These are phyloP conservation scores for Pectinophora gossypiella DNA, from an alignment of 1,140 invertebrate genomes.

Conservation along the genomic window DNA sequence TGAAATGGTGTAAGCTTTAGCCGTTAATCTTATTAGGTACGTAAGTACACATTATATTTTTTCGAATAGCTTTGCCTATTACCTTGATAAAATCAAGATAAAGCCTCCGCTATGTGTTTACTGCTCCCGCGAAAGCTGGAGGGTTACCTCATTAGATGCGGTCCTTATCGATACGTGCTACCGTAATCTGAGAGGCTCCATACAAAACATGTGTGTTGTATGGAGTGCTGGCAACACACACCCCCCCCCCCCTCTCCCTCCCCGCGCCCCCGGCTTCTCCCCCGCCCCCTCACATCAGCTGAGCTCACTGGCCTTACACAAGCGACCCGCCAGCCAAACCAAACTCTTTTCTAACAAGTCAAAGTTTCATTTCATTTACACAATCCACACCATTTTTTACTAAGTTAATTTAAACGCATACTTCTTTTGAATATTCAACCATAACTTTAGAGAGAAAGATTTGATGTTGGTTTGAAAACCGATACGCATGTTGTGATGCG, in stretches of 20 bases:
- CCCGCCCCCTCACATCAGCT: background rate
- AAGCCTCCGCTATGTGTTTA: background rate
- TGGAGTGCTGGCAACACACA: background rate
- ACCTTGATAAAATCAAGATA: background rate
- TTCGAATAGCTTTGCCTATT: background rate
- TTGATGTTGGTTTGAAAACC: background rate
- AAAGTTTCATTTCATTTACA: background rate
- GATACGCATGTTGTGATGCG: conserved; percentile 5
- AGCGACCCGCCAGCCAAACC: background rate
- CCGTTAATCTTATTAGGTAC: too few species aligned
- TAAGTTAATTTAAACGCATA: conserved; percentile 11
- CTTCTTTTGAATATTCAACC: background rate
- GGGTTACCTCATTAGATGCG: background rate
- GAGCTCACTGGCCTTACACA: background rate
- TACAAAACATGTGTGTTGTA: background rate
- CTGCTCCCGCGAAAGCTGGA: background rate
- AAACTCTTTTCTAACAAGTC: background rate
- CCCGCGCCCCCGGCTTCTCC: background rate
- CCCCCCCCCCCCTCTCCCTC: background rate
- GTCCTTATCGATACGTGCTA: background rate
- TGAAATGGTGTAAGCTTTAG: too few species aligned
- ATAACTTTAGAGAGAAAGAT: background rate
- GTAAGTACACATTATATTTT: background rate
- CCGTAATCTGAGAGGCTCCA: background rate
- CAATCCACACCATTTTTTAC: conserved; percentile 15